These are phyloP conservation scores for Coenobita brevimanus DNA, from an alignment of 1,140 invertebrate species.

Conservation along the genomic window DNA sequence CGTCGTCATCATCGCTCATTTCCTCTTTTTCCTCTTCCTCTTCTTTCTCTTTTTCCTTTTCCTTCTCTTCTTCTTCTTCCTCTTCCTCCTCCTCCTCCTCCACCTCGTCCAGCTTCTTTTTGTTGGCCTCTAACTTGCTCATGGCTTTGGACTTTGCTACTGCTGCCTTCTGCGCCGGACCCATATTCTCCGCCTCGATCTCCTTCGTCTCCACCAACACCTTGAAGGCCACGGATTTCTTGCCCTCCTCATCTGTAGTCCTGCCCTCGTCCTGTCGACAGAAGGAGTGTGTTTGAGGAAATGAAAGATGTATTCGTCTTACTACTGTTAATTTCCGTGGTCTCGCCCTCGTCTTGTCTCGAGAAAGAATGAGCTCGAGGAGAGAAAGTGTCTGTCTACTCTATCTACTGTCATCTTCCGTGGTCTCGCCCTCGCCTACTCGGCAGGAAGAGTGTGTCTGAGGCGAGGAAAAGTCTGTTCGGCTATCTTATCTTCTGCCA, in stretches of 20 bases:
- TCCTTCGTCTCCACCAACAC: conserved; percentile 63
- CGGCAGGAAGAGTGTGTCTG: too few species aligned
- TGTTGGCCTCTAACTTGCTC: conserved; percentile 30
- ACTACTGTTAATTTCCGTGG: too few species aligned
- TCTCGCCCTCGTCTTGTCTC: too few species aligned
- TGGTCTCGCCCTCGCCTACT: too few species aligned
- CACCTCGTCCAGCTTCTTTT: conserved; percentile 42
- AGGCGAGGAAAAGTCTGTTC: too few species aligned
- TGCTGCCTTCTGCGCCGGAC: conserved; percentile 12
- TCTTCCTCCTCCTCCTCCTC: conserved; percentile 5
- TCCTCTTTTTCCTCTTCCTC: not conserved
- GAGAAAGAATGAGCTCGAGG: too few species aligned
- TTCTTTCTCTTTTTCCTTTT: not conserved
- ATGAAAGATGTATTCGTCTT: too few species aligned
- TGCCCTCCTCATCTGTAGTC: not conserved
- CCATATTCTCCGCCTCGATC: conserved; percentile 49
- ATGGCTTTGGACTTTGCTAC: conserved; percentile 30
- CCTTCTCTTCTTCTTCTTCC: not conserved
- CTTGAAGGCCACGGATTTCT: conserved; percentile 65
- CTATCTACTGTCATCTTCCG: too few species aligned
- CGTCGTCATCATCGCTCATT: too few species aligned
- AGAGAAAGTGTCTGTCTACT: too few species aligned
- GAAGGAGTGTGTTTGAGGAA: not conserved
- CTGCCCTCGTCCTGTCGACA: not conserved
- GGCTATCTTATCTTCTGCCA: too few species aligned